Evolutionary conservation across 2,113 vertebrate genomes (phyloP), one percentile per base, ranked within the genome.

Genomic region (Pseudolaguvia tuberculata): DNA sequence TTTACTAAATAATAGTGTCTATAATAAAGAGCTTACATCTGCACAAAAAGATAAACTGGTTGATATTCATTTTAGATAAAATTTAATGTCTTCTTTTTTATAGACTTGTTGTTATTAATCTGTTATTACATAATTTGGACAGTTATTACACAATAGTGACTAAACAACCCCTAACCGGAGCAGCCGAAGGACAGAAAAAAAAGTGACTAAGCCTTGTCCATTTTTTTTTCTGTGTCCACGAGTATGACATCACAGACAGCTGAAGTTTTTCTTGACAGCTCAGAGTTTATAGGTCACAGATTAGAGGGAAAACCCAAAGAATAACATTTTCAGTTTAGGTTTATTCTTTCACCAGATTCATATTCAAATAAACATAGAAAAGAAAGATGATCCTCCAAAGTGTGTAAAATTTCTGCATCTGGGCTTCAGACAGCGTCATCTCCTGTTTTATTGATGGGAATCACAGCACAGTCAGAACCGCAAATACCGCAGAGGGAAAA

Each of bases 361-460:
- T 75, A 71, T 63, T 67, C 72, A 80, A 82, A 82, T 79, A 82
- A 82, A 82, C 75, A 79, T 3, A 63, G 75, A 69, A 62, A 78
- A 63, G 76, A 72, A 68, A 80, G 82, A 81, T 70, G 81, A 79
- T 69, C 17, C 61, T 20, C 72, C n/a, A 13, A 77, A 62, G 80
- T 72, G 80, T 77, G 84, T 80, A 81, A 82, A 51, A 78, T 79
- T 84, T 84, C 81, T 70, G 70, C 76, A 75, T 61, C 53, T 52
- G 27, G 48, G 65, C 48, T 70, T 39, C 31, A 79, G 77, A 68
- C 71, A 68, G 76, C 76, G 61, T 70, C 71, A 50, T 73, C 68
- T 57, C 51, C 61, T 47, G 9, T 55, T 55, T 85, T 84, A 47
- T 71, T 78, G 48, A 29, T 52, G 77, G 58, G 70, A 87, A 85